Conservation (phyloP, 2,113 vertebrate genomes). For the Labrus mixtus region DNA sequence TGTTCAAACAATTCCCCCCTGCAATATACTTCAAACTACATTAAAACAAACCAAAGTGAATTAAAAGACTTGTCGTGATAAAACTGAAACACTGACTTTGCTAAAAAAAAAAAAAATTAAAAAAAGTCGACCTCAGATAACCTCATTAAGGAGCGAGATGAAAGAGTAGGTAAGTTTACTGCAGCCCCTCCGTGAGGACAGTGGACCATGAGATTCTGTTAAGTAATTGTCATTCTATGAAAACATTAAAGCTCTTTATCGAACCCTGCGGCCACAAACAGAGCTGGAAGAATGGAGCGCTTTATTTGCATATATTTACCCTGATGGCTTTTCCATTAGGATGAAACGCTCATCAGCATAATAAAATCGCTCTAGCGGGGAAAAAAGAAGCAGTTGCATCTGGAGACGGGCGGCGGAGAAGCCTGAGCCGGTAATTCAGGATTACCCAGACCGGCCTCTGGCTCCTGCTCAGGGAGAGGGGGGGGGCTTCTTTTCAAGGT, state of each 20-base stretch:
- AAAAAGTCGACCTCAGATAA: not conserved
- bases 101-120: no score
- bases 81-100: not conserved
- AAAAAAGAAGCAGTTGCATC: conserved; percentile 69
- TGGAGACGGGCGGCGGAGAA: conserved; percentile 57
- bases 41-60: not conserved
- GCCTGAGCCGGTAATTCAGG: conserved; percentile 51
- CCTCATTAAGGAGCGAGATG: conserved; percentile 5
- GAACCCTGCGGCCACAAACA: conserved; percentile 77
- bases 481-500: not conserved
- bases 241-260: conserved; percentile 79
- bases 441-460: conserved; percentile 37
- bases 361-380: conserved; percentile 75
- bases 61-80: not conserved
- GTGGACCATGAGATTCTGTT: conserved; percentile 53
- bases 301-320: conserved; percentile 84
- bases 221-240: conserved; percentile 77
- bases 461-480: not conserved
- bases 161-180: conserved; percentile 11
- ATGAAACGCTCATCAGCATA: conserved; percentile 80
- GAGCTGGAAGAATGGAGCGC: conserved; percentile 72
- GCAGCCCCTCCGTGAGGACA: conserved; percentile 15
- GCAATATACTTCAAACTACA: not conserved
- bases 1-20: not conserved
- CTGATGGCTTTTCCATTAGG: conserved; percentile 85